Conservation (phyloP, 2,797 vertebrate genomes). For the Danio jaintianensis region DNA sequence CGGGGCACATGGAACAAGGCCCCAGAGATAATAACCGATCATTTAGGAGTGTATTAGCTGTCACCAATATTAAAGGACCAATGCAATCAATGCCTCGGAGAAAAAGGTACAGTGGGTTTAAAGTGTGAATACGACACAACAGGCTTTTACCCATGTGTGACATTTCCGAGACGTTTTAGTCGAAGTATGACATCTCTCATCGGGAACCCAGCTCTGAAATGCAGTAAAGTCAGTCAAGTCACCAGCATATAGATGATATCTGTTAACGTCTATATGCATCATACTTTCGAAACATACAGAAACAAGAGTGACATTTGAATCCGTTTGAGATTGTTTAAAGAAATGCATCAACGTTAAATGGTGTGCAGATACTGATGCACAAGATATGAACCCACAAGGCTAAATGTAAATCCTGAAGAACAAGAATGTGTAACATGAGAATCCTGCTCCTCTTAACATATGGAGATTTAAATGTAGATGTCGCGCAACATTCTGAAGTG, state of each 20-base stretch:
- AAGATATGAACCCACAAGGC: neutral
- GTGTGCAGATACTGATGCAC: neutral
- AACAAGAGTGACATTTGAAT: conserved; percentile 6
- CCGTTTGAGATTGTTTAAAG: neutral
- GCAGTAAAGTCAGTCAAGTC: conserved; percentile 7
- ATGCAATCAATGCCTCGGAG: conserved; percentile 69
- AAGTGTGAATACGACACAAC: conserved; percentile 35
- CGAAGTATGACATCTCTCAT: conserved; percentile 15
- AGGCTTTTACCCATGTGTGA: conserved; percentile 40
- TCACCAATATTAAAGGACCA: conserved; percentile 75
- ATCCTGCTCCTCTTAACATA: conserved; percentile 30
- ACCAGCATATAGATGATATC: neutral
- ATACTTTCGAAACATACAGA: neutral
- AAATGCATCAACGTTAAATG: neutral
- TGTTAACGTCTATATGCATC: neutral
- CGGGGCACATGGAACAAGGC: conserved; percentile 73
- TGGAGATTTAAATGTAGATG: neutral
- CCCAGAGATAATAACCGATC: conserved; percentile 79
- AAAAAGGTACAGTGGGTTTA: conserved; percentile 51
- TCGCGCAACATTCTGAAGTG: neutral
- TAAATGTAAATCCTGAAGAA: conserved; percentile 1
- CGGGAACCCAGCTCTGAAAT: neutral
- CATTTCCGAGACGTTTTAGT: conserved; percentile 50
- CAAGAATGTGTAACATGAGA: conserved; percentile 22
- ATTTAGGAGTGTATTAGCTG: conserved; percentile 78